phyloP scores from a whole-genome alignment of 2,797 vertebrate species.

The Bradypodion ventrale region DNA sequence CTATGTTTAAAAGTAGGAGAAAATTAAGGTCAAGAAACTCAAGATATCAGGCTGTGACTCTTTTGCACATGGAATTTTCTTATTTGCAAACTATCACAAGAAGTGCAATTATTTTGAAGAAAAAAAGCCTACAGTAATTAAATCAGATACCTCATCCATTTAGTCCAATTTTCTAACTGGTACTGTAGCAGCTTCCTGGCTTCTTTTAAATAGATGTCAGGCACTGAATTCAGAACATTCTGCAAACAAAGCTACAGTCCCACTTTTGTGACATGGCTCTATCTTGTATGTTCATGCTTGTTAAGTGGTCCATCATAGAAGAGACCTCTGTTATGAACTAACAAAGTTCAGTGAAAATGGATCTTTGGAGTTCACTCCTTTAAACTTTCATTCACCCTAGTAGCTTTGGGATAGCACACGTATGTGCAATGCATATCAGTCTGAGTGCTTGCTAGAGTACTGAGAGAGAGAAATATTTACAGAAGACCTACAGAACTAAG shows the following conservation, averaged over 20 bases:
- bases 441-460: neutral
- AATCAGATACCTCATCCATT: neutral
- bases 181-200: neutral
- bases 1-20: neutral
- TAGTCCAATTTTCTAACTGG: neutral
- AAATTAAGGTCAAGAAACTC: neutral
- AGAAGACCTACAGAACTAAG: neutral
- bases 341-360: neutral
- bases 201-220: neutral
- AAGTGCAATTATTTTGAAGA: slow-evolving; percentile 11
- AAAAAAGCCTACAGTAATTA: slow-evolving; percentile 1
- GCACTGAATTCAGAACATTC: neutral
- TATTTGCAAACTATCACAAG: neutral
- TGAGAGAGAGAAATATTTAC: neutral
- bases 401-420: neutral
- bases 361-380: neutral
- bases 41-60: neutral
- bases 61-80: neutral
- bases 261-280: slow-evolving; percentile 5
- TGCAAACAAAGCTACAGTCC: neutral
- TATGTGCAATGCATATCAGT: neutral
- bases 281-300: neutral
- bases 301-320: neutral
- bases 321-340: neutral
- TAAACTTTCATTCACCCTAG: neutral